Evolutionary conservation across 2,888 invertebrate species (phyloP).

Genomic region (Amphipoea lucens): DNA sequence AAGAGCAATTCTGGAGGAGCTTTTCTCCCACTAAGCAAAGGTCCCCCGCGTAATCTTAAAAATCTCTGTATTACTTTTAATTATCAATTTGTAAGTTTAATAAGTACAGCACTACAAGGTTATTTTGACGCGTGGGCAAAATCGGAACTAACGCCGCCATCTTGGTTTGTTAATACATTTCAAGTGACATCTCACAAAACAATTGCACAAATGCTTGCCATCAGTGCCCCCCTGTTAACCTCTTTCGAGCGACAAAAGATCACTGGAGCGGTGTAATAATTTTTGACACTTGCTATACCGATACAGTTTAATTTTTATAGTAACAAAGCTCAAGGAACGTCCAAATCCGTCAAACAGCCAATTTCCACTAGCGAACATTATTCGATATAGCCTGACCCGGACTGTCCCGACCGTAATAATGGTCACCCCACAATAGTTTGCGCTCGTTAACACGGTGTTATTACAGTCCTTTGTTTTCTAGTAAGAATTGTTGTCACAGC

Average conservation of each 20-base stretch:
- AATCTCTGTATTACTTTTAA: not conserved
- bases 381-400: constrained; percentile 46
- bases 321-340: not conserved
- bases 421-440: constrained; percentile 60
- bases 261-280: no score
- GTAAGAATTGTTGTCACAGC: constrained; percentile 49
- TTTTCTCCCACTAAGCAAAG: not conserved
- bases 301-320: not conserved
- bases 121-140: no score
- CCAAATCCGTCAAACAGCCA: constrained; percentile 21
- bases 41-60: not conserved
- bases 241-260: not conserved
- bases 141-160: not conserved
- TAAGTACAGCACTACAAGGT: not conserved
- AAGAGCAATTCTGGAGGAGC: not conserved
- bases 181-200: not conserved
- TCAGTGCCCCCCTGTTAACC: not conserved
- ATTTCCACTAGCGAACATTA: constrained; percentile 37
- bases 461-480: constrained; percentile 59
- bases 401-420: constrained; percentile 51
- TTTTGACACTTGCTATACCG: not conserved
- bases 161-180: not conserved
- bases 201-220: not conserved
- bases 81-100: not conserved
- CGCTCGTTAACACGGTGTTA: constrained; percentile 55